A percentile compares a stretch with the other conserved stretches of the same genome.
Evolutionary conservation across 2,888 invertebrate species (phyloP).

Genomic region (Mythimna ferrago): DNA sequence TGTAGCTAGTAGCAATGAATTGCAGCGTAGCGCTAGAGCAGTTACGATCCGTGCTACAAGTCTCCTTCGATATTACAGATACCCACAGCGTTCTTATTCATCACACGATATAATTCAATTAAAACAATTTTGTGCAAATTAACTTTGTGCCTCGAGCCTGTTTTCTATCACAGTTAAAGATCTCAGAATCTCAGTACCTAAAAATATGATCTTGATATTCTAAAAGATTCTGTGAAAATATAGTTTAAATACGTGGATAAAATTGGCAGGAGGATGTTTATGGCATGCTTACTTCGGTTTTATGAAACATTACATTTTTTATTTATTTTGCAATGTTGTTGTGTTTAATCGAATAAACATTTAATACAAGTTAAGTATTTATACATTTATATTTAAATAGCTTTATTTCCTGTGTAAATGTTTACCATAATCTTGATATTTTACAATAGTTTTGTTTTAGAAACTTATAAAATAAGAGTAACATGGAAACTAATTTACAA

Average conservation of each 20-base stretch:
- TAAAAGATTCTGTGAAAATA: background rate
- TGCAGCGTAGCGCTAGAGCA: constrained; percentile 18
- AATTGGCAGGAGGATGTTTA: background rate
- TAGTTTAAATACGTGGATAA: background rate
- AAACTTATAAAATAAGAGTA: background rate
- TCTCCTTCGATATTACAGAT: background rate
- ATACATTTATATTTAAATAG: too few species aligned
- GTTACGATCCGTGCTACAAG: background rate
- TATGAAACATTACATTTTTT: background rate
- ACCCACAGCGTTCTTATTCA: background rate
- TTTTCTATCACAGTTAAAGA: constrained; percentile 45
- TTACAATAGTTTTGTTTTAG: background rate
- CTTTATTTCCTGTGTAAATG: too few species aligned
- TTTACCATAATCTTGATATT: background rate
- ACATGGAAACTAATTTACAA: background rate
- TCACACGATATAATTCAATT: background rate
- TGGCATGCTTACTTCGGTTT: background rate
- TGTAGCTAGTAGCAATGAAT: background rate
- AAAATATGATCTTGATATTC: constrained; percentile 24
- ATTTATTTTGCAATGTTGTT: background rate
- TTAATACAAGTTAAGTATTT: background rate
- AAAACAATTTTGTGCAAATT: constrained; percentile 13
- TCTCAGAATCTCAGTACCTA: constrained; percentile 21
- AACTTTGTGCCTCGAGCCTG: constrained; percentile 27
- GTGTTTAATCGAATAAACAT: background rate